Evolutionary conservation across 1,140 invertebrate genomes (phyloP), one percentile per base, ranked within the genome.

Genomic region (Trinorchestia longiramus): DNA sequence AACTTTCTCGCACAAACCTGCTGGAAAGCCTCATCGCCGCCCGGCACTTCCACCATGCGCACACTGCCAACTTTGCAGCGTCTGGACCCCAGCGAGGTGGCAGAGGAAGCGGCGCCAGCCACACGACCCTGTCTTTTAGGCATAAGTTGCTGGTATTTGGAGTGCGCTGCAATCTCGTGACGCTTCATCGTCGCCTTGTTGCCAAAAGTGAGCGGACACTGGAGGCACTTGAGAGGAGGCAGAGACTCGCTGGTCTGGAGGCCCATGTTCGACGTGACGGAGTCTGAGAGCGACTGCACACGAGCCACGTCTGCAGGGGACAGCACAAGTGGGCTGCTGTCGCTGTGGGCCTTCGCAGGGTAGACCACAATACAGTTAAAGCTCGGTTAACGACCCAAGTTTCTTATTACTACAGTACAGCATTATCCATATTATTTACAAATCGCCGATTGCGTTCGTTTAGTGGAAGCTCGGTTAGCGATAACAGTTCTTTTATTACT

Each of bases 111-210:
- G 8, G 44, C 40, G 36, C 43, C 40, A 47, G 44, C 17, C 19
- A 11, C 43, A 17, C 44, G 41, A 0, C 92, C 43, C 11, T 40
- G 92, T 45, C 41, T 45, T 44, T 94, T 94, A 6, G 44, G 43
- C 92, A 94, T 47, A 0, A 94, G 92, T 4, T 44, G 92, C 44
- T 94, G 92, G 44, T 23, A 94, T 40, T 94, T 94, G 40, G 92
- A 94, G 40, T 94, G 92, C 44, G 92, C 92, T 40, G 92, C 41
- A 19, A 94, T 94, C 40, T 94, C 92, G 44, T 94, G 92, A 1
- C 92, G 92, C 44, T 94, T 94, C 92, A 94, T 94, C 40, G 92
- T 94, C 6, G 92, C 92, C 44, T 45, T 94, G 92, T 94, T 94
- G 92, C 92, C 92, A 43, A 94, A 94, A 19, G 92, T 94, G 43